Conservation (phyloP, 2,113 vertebrate genomes). For the Poecilia latipinna region DNA sequence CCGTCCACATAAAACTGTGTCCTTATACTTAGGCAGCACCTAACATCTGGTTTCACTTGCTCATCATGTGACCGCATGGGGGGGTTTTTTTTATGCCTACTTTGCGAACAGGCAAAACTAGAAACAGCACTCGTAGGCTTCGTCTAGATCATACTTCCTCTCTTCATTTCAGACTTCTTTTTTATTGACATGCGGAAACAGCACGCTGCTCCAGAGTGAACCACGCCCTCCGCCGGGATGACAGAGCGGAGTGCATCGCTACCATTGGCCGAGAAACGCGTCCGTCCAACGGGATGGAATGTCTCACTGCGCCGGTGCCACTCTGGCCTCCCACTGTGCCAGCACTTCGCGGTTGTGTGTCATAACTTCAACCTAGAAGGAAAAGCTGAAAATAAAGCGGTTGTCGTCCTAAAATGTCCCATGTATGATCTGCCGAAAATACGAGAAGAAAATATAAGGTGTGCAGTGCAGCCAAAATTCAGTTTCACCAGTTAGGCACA, state of each 20-base stretch:
- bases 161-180: neutral
- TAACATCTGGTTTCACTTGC: conserved; percentile 6
- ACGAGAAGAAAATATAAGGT: too few species aligned
- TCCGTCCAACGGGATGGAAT: conserved; percentile 61
- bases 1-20: neutral
- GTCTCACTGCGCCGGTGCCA: conserved; percentile 38
- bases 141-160: conserved; percentile 6
- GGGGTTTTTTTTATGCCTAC: neutral
- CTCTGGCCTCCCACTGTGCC: neutral
- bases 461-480: too few species aligned
- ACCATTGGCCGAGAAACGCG: conserved; percentile 45
- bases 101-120: neutral
- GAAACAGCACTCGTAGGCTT: neutral
- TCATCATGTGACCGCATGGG: conserved; percentile 61
- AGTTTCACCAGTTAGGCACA: too few species aligned
- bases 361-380: neutral
- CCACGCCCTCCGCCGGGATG: conserved; percentile 40
- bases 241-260: neutral
- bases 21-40: conserved; percentile 16
- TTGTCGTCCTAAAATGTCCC: too few species aligned
- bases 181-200: conserved; percentile 59
- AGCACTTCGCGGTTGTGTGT: conserved; percentile 8
- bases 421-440: too few species aligned
- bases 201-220: neutral
- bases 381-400: too few species aligned